Evolutionary conservation across 2,888 invertebrate species (phyloP), one percentile per base, ranked within the genome.

Genomic region (Meta bourneti): DNA sequence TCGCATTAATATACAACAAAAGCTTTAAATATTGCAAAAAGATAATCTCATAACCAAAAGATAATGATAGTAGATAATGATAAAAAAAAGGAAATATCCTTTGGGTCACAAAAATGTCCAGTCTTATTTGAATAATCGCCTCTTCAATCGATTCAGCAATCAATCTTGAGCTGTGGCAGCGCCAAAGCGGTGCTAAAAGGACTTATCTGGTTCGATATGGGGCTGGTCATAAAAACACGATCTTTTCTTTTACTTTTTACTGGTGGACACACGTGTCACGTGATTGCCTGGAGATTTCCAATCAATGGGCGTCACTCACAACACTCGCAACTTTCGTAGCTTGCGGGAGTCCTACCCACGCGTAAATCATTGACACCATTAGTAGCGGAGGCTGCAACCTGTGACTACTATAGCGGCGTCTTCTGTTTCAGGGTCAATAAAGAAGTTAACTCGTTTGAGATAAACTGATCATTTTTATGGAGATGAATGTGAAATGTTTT

Each of bases 301-400:
- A 90, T 90, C 89, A 90, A 90, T 90, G 83, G 74, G 70, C 71
- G 49, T 82, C 89, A 78, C 78, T 89, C 71, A 90, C 83, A 90
- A 70, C 78, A 77, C 52, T 49, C 20, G 49, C 88, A 74, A 88
- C 81, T 88, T 78, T 16, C 69, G 83, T 71, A 49, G 86, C 61
- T 89, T 0, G 13, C 61, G 70, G 69, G 77, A 74, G 51, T 52
- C 54, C 74, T 54, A 54, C n/a, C 48, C 7, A 54, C 20, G 75
- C 61, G 52, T 52, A 51, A 51, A 72, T 52, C 34, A 34, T 34
- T 34, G 34, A 34, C 34, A 34, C 34, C 34, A 34, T 34, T 34
- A 34, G 34, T 34, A 34, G 34, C 4, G 34, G 34, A 34, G 34
- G 34, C 34, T 34, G 1, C 34, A 34, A 34, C 34, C 34, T 4